Percentiles rank a stretch among this genome's conserved stretches.
Evolutionary conservation across 2,797 vertebrate genomes (phyloP).

Genomic region (Luscinia megarhynchos): DNA sequence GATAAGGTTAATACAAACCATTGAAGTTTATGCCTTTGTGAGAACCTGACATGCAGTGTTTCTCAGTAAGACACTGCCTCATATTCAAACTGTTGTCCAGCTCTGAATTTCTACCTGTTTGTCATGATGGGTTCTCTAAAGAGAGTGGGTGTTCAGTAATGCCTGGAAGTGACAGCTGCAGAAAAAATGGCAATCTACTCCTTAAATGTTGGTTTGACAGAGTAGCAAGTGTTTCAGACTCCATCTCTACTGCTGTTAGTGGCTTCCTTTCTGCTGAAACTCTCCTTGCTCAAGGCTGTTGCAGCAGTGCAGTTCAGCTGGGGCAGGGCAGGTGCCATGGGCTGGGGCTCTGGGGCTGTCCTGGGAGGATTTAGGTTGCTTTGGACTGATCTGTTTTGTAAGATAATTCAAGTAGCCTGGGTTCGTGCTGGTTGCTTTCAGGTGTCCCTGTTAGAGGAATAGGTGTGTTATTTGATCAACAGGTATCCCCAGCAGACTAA

Average conservation of each 20-base stretch:
- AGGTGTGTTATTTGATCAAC: background rate
- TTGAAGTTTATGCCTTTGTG: background rate
- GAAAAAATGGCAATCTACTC: background rate
- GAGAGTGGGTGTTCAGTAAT: background rate
- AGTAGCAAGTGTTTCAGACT: background rate
- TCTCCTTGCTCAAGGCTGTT: background rate
- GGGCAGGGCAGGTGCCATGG: background rate
- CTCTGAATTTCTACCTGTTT: background rate
- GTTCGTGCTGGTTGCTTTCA: background rate
- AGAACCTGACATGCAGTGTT: background rate
- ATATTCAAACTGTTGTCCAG: background rate
- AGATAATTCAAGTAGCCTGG: background rate
- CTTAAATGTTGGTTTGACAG: background rate
- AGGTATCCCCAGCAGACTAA: background rate
- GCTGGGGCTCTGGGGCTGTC: background rate
- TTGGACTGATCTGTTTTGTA: background rate
- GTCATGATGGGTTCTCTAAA: background rate
- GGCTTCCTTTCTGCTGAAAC: background rate
- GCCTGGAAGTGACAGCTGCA: background rate
- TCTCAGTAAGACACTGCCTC: background rate
- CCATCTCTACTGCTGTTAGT: background rate
- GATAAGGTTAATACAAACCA: background rate
- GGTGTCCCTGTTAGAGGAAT: background rate
- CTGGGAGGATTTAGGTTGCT: background rate
- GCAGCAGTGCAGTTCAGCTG: background rate